These are phyloP conservation scores for Papilio elwesi DNA, from an alignment of 2,888 invertebrate species.

Conservation along the genomic window DNA sequence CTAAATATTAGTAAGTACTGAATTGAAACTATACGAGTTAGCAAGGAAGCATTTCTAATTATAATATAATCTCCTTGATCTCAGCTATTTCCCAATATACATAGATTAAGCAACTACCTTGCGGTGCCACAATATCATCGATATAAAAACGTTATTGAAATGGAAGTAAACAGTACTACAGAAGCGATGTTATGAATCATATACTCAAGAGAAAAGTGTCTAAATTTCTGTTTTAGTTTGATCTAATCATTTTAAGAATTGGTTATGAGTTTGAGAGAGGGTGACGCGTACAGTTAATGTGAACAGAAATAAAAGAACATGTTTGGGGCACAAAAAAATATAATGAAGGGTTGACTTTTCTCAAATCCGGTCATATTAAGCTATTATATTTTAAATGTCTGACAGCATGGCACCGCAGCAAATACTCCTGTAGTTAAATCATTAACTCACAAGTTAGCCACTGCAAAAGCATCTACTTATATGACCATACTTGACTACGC, in stretches of 20 bases:
- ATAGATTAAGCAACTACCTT: conserved; percentile 69
- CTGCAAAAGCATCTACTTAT: conserved; percentile 71
- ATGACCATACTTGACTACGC: conserved; percentile 67
- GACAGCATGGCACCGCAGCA: conserved; percentile 45
- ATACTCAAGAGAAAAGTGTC: too few species aligned
- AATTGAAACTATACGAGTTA: conserved; percentile 34
- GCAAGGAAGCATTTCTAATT: conserved; percentile 40
- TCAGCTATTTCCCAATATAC: conserved; percentile 68
- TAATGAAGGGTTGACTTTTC: too few species aligned
- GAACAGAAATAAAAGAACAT: too few species aligned
- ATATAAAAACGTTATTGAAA: conserved; percentile 1
- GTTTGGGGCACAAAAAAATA: too few species aligned
- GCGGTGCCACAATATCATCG: conserved; percentile 50
- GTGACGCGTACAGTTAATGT: too few species aligned
- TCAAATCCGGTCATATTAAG: too few species aligned
- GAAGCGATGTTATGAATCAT: too few species aligned
- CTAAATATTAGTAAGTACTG: conserved; percentile 44
- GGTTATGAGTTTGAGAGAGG: too few species aligned
- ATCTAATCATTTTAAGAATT: too few species aligned
- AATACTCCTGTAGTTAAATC: conserved; percentile 38
- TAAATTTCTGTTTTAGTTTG: too few species aligned
- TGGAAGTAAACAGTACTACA: not conserved
- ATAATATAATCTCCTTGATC: conserved; percentile 65
- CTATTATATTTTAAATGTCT: not conserved
- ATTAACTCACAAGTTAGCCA: conserved; percentile 62